Evolutionary conservation across 64 coral and sea anemone genomes (phyloP).

Genomic region (Hydrozoanthus tunicans): DNA sequence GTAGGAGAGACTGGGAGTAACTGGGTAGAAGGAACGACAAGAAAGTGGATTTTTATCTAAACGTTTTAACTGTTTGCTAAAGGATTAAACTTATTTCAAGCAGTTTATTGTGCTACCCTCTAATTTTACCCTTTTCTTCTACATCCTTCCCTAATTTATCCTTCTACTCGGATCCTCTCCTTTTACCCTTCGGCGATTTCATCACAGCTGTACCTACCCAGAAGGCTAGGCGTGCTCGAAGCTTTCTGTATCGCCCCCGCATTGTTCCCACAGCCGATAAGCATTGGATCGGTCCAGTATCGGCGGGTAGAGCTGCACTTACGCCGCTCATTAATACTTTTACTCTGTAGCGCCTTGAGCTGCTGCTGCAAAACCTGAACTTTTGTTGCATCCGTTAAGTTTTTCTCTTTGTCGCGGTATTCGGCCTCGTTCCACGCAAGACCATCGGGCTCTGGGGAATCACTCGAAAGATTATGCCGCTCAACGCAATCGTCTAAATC

Average conservation of each 20-base stretch:
- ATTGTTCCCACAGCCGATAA: constrained; percentile 17
- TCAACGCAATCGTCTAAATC: constrained; percentile 58
- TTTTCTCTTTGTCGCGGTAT: constrained; percentile 27
- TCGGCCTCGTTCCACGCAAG: constrained; percentile 2
- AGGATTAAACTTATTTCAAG: too few species aligned
- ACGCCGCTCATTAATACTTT: constrained; percentile 67
- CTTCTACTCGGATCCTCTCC: too few species aligned
- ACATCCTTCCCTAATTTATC: too few species aligned
- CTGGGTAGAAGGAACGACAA: too few species aligned
- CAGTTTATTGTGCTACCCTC: too few species aligned
- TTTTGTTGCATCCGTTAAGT: constrained; percentile 85
- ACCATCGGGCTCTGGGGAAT: constrained; percentile 39
- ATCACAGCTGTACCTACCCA: constrained; percentile 42
- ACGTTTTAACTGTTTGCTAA: too few species aligned
- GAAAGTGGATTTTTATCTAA: too few species aligned
- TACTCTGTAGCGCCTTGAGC: constrained; percentile 57
- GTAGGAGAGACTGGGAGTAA: too few species aligned
- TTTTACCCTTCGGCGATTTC: not conserved
- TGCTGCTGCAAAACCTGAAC: constrained; percentile 70
- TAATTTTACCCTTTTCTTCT: too few species aligned
- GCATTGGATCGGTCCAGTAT: constrained; percentile 73
- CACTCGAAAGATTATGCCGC: not conserved
- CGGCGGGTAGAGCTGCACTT: constrained; percentile 73
- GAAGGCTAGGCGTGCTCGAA: constrained; percentile 76
- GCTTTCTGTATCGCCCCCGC: constrained; percentile 48